These are phyloP conservation scores for Sturnira hondurensis DNA, from an alignment of 2,113 vertebrate genomes.

Conservation along the genomic window DNA sequence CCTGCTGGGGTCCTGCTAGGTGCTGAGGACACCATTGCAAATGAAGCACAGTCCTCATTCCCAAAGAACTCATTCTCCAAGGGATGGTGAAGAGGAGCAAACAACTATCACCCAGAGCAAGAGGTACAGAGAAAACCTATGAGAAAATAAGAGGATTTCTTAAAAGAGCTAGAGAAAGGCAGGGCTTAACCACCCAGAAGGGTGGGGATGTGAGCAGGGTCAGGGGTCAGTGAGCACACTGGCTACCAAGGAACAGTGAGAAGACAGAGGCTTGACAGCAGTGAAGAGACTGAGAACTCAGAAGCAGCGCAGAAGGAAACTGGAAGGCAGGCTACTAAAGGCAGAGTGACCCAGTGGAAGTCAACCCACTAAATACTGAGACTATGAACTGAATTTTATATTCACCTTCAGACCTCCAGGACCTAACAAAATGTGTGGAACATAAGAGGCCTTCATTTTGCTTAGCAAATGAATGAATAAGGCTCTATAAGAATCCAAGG, in stretches of 20 bases:
- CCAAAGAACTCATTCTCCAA: not conserved
- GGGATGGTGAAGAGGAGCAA: not conserved
- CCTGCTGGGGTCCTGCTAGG: not conserved
- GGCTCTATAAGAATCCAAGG: conserved; percentile 14
- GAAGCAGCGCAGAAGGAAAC: not conserved
- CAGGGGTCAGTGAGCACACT: not conserved
- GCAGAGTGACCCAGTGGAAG: not conserved
- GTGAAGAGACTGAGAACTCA: not conserved
- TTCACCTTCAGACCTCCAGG: not conserved
- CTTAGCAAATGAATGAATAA: not conserved
- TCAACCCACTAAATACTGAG: not conserved
- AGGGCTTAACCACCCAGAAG: not conserved
- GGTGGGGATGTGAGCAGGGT: not conserved
- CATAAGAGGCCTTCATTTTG: not conserved
- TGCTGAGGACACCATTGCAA: not conserved
- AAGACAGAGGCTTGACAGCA: not conserved
- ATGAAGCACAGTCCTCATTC: not conserved
- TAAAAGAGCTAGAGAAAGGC: not conserved
- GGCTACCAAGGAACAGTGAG: not conserved
- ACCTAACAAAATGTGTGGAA: not conserved
- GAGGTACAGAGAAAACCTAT: not conserved
- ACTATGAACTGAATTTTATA: not conserved
- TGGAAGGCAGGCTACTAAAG: not conserved
- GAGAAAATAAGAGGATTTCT: not conserved
- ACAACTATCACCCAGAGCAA: not conserved